Conservation (phyloP, 2,888 invertebrate species). For the Biston stratarius region DNA sequence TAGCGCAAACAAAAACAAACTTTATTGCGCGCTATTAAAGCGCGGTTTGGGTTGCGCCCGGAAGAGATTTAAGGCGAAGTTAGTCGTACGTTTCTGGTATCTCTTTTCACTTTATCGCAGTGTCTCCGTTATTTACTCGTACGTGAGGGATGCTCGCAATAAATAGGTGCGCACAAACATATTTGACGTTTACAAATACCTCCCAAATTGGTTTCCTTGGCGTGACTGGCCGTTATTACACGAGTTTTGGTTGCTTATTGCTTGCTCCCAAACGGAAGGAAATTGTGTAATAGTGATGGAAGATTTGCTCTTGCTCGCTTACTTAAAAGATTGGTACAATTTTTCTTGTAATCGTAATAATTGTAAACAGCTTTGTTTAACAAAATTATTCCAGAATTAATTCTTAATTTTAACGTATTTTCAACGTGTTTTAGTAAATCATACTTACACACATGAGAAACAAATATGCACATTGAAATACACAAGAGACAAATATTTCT, state of each 20-base stretch:
- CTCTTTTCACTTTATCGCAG: conserved; percentile 85
- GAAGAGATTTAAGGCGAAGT: conserved; percentile 68
- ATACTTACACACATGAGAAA: too few relatives aligned
- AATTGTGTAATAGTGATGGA: conserved; percentile 51
- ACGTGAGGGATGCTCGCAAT: conserved; percentile 85
- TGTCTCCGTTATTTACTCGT: conserved; percentile 84
- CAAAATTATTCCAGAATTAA: too few relatives aligned
- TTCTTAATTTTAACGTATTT: too few relatives aligned
- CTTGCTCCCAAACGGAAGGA: conserved; percentile 59
- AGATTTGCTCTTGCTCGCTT: conserved; percentile 48
- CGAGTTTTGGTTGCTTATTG: conserved; percentile 78
- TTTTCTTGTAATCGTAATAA: background rate
- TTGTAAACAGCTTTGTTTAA: too few relatives aligned
- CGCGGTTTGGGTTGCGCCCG: conserved; percentile 54
- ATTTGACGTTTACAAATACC: conserved; percentile 85
- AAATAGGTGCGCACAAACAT: conserved; percentile 85
- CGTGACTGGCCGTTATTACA: conserved; percentile 80
- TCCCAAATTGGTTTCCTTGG: conserved; percentile 83
- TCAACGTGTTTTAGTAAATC: too few relatives aligned
- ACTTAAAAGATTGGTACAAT: conserved; percentile 11
- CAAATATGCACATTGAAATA: too few relatives aligned
- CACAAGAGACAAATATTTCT: too few relatives aligned
- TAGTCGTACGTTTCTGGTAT: conserved; percentile 71
- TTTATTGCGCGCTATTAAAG: conserved; percentile 60
- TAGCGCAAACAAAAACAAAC: conserved; percentile 61